Evolutionary conservation across 37 sponge, comb jelly and placozoan genomes (phyloP).

Genomic region (Mnemiopsis leidyi): DNA sequence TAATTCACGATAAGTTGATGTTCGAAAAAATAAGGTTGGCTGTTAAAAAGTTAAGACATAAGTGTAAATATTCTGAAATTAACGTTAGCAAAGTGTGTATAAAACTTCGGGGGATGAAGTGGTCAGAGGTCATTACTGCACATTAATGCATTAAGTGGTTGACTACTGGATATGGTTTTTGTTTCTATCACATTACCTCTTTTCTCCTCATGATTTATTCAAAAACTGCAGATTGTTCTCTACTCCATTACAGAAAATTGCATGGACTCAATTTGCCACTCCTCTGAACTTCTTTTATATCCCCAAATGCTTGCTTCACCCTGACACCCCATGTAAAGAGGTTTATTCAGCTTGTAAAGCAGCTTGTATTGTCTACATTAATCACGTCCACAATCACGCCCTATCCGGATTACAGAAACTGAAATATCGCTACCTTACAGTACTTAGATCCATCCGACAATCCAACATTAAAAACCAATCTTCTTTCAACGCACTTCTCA

Average conservation of each 20-base stretch:
- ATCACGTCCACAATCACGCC: neutral
- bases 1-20: too few relatives aligned
- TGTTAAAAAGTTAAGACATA: too few relatives aligned
- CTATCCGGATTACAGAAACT: neutral
- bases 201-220: constrained; percentile 27
- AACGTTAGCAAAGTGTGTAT: too few relatives aligned
- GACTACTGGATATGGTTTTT: neutral
- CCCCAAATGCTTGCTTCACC: neutral
- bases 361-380: neutral
- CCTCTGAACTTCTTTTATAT: neutral
- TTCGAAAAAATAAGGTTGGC: too few relatives aligned
- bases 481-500: neutral
- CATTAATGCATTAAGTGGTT: neutral
- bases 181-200: neutral
- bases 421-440: neutral
- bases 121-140: neutral
- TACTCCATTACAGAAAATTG: neutral
- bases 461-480: neutral
- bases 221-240: constrained; percentile 4
- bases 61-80: too few relatives aligned
- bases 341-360: neutral
- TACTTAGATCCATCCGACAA: neutral
- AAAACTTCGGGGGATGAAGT: neutral
- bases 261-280: constrained; percentile 26
- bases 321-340: neutral